Conservation (phyloP, 2,113 vertebrate genomes). For the Leucosticte australis region DNA sequence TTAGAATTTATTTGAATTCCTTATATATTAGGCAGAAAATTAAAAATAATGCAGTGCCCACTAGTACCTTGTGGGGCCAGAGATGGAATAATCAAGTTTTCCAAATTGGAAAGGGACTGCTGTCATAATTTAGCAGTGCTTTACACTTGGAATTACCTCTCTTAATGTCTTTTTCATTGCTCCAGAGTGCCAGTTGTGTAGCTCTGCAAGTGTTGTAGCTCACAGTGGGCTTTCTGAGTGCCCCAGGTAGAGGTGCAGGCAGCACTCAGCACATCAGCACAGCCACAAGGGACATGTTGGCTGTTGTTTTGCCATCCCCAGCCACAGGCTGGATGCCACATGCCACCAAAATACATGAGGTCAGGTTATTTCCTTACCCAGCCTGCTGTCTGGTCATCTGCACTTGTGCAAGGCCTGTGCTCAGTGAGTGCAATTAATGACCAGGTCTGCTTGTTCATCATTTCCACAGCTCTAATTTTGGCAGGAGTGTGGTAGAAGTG, state of each 20-base stretch:
- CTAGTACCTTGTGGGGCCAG: neutral
- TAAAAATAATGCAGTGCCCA: neutral
- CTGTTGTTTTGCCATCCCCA: neutral
- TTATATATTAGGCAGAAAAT: neutral
- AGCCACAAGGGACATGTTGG: neutral
- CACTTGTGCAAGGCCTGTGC: neutral
- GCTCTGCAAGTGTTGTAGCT: neutral
- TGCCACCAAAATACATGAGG: neutral
- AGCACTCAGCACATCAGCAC: neutral
- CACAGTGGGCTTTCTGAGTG: neutral
- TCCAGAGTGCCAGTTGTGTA: neutral
- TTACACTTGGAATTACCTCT: neutral
- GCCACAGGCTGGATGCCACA: neutral
- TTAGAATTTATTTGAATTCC: neutral
- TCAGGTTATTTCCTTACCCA: neutral
- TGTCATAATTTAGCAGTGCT: neutral
- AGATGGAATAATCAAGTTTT: neutral
- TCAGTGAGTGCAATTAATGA: neutral
- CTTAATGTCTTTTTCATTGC: neutral
- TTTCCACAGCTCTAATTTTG: neutral
- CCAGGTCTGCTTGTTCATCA: neutral
- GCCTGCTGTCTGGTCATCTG: neutral
- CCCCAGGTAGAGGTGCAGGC: neutral
- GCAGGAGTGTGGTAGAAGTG: neutral
- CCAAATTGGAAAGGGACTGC: neutral